Evolutionary conservation across 2,797 vertebrate species (phyloP), one percentile per base, ranked within the genome.

Genomic region (Sebastes trivittatus): DNA sequence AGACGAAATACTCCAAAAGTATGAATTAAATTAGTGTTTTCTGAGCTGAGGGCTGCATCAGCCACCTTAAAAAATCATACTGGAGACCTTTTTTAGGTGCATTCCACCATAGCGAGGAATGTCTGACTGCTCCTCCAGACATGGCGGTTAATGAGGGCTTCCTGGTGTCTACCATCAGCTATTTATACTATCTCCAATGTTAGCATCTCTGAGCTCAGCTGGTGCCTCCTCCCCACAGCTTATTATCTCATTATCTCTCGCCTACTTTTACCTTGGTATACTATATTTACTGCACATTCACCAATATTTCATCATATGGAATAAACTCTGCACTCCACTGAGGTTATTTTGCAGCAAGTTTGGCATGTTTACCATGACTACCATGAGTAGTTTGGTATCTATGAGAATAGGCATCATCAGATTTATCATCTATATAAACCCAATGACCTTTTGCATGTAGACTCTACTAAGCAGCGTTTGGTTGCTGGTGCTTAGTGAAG

Each of bases 71-170:
- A 62, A 62, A 79, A 65, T 65, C 73, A 32, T 4, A 18, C 72
- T 62, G 64, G 27, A 32, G 27, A 32, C 55, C 14, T 22, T 65
- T 71, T 80, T 65, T 77, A 58, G 61, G 27, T 56, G 61, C 42
- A 67, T 71, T 84, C 68, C 85, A 56, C 20, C 67, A 46, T 76
- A 22, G 54, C 10, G 3, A n/a, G 85, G 80, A 78, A 81, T 81
- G 82, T 64, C 62, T 42, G 60, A 72, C 54, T 81, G 77, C n/a
- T 80, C 77, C 62, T 82, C 62, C 79, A 88, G 89, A 89, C 78
- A 27, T 27, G 36, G 77, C 60, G 79, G 80, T 77, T 89, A 89
- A 91, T 86, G 83, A 90, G 68, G 75, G 67, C 72, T 85, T 86
- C 61, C 82, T 87, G 79, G 76, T 72, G 64, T 80, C 78, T 32